Evolutionary conservation across 2,888 invertebrate genomes (phyloP), one percentile per base, ranked within the genome.

Genomic region (Thecophora atra): DNA sequence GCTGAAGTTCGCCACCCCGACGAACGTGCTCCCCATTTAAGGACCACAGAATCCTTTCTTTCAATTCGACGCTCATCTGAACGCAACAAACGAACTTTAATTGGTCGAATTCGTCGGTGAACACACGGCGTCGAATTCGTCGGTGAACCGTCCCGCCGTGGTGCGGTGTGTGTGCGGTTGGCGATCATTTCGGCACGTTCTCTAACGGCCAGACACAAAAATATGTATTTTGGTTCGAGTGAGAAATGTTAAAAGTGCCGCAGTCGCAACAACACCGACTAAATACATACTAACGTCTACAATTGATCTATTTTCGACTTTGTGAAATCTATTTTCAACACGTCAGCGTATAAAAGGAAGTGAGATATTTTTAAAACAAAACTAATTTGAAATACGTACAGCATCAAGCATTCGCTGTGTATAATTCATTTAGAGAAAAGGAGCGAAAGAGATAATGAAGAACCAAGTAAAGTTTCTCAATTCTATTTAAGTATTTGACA

Each of bases 61-160:
- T n/a, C n/a, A n/a, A n/a, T n/a, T n/a, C n/a, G n/a, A n/a, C n/a
- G n/a, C n/a, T n/a, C n/a, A n/a, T n/a, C n/a, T n/a, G n/a, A n/a
- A n/a, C n/a, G n/a, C n/a, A n/a, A n/a, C n/a, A n/a, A n/a, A n/a
- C n/a, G n/a, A n/a, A n/a, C n/a, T 79, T 82, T 81, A 81, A 80
- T 82, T 81, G 82, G 81, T 80, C 78, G 75, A 77, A 78, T 79
- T 62, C 52, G 68, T 60, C 37, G 60, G 62, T 75, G 69, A 60
- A 72, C n/a, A n/a, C n/a, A n/a, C n/a, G n/a, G n/a, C n/a, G n/a
- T n/a, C n/a, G n/a, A n/a, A n/a, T n/a, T n/a, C n/a, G n/a, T n/a
- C n/a, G n/a, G n/a, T n/a, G n/a, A n/a, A n/a, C n/a, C 75, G 77
- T 76, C 77, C 74, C 78, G 77, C 71, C 77, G 73, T 76, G 74